Conservation (phyloP, 2,113 vertebrate genomes). For the Jaculus jaculus region DNA sequence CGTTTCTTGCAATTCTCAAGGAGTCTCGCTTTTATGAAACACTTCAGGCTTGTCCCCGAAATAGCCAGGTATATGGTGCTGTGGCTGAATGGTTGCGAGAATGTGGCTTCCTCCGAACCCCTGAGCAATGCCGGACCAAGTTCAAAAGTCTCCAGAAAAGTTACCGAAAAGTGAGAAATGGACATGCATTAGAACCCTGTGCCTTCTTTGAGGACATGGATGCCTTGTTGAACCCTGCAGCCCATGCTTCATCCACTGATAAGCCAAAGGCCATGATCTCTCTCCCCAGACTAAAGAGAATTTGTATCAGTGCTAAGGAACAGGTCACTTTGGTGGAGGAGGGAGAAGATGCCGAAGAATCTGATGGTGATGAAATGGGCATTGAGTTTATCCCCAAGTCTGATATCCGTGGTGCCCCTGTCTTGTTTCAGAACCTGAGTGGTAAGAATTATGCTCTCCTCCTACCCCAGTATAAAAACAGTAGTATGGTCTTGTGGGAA, state of each 20-base stretch:
- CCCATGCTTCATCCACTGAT: slow-evolving; percentile 49
- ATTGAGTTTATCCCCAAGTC: slow-evolving; percentile 63
- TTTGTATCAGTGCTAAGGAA: slow-evolving; percentile 22
- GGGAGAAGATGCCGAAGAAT: slow-evolving; percentile 55
- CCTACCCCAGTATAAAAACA: not conserved
- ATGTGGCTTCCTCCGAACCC: slow-evolving; percentile 80
- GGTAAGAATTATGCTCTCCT: slow-evolving; percentile 65
- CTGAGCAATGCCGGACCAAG: slow-evolving; percentile 79
- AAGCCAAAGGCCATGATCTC: slow-evolving; percentile 37
- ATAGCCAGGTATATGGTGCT: slow-evolving; percentile 79
- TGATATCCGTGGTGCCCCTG: slow-evolving; percentile 54
- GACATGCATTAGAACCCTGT: slow-evolving; percentile 73
- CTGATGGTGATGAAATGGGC: slow-evolving; percentile 61
- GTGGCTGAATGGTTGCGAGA: slow-evolving; percentile 79
- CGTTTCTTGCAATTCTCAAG: slow-evolving; percentile 78
- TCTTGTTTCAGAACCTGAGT: slow-evolving; percentile 77
- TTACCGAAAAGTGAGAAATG: slow-evolving; percentile 77
- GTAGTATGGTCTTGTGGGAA: not conserved
- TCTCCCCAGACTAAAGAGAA: slow-evolving; percentile 57
- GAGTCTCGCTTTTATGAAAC: slow-evolving; percentile 80
- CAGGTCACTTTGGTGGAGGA: slow-evolving; percentile 53
- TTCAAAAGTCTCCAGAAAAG: slow-evolving; percentile 81
- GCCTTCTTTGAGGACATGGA: slow-evolving; percentile 82
- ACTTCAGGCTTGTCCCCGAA: slow-evolving; percentile 78
- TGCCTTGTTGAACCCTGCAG: slow-evolving; percentile 72